phyloP scores from a whole-genome alignment of 1,140 invertebrate species.

The Drosophila yakuba region DNA sequence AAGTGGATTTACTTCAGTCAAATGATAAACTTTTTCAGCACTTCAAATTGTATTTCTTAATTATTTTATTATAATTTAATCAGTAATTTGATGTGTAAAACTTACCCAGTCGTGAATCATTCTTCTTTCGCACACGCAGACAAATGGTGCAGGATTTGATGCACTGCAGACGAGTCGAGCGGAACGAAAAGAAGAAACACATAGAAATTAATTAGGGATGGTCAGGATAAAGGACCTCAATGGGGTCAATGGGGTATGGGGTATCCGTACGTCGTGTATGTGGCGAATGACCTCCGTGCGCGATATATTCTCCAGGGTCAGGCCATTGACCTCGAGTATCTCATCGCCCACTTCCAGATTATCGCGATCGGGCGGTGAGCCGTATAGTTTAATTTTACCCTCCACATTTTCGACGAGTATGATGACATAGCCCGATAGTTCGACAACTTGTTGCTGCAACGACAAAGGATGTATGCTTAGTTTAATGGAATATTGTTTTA shows the following conservation, averaged over 20 bases:
- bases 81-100: constrained; percentile 48
- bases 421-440: constrained; percentile 98
- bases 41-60: no score
- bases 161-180: constrained; percentile 88
- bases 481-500: neutral
- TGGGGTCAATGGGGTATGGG: neutral
- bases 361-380: constrained; percentile 97
- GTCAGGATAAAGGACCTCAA: no score
- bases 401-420: constrained; percentile 97
- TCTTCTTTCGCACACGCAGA: constrained; percentile 94
- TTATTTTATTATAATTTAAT: neutral
- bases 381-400: constrained; percentile 97
- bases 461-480: neutral
- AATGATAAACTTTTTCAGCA: no score
- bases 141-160: constrained; percentile 97
- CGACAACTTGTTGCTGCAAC: constrained; percentile 88
- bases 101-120: constrained; percentile 94
- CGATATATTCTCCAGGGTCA: constrained; percentile 93
- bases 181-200: neutral
- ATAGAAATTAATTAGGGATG: neutral
- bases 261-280: constrained; percentile 93
- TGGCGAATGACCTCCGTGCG: constrained; percentile 95
- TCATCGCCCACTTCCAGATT: constrained; percentile 97
- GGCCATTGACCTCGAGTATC: constrained; percentile 97
- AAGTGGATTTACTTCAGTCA: no score